Evolutionary conservation across 2,888 invertebrate genomes (phyloP).

Genomic region (Netelia fuscicornis): DNA sequence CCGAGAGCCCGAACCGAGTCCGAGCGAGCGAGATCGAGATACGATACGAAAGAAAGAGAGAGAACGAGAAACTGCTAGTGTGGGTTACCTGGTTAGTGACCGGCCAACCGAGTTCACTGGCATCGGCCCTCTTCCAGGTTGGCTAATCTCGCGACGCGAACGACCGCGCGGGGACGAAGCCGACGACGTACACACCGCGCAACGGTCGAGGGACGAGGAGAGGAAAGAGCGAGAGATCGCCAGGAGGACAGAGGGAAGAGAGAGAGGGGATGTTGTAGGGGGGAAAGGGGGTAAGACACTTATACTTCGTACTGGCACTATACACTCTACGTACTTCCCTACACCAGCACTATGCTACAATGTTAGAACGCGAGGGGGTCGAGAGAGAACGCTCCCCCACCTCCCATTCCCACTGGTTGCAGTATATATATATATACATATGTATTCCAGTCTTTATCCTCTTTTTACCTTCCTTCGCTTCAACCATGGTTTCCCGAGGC

Average conservation of each 20-base stretch:
- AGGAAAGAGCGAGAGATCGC: conserved; percentile 17
- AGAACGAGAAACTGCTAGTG: conserved; percentile 79
- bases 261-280: not conserved
- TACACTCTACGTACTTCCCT: conserved; percentile 28
- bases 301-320: conserved; percentile 44
- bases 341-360: conserved; percentile 3
- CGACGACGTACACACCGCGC: conserved; percentile 44
- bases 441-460: conserved; percentile 35
- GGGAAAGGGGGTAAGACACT: conserved; percentile 16
- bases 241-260: not conserved
- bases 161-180: conserved; percentile 53
- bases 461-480: conserved; percentile 24
- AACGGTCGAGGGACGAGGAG: conserved; percentile 31
- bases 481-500: conserved; percentile 31
- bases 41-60: conserved; percentile 65
- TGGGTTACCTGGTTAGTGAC: conserved; percentile 85
- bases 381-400: conserved; percentile 45
- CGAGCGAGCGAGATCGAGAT: conserved; percentile 62
- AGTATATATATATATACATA: not conserved
- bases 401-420: conserved; percentile 33
- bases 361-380: conserved; percentile 20
- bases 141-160: conserved; percentile 82
- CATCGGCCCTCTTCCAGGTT: conserved; percentile 83
- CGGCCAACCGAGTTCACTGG: conserved; percentile 85
- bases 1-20: no score